Evolutionary conservation across 2,888 invertebrate genomes (phyloP), one percentile per base, ranked within the genome.

Genomic region (Chaetoderma sp.): DNA sequence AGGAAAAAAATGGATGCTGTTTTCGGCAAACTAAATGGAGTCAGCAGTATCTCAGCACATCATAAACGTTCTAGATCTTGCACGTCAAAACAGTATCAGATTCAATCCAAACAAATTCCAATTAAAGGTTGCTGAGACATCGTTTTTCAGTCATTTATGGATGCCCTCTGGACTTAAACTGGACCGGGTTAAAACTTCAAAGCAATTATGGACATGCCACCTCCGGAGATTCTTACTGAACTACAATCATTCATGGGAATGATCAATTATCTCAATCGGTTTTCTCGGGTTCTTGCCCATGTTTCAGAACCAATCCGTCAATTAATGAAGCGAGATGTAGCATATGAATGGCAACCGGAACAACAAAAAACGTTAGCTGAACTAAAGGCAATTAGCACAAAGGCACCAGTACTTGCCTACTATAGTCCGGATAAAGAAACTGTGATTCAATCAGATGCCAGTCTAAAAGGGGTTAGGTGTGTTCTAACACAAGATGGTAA

Each of bases 181-280:
- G 4, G 70, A 72, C 42, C 63, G 65, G n/a, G 28, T 13, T 25
- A 71, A 57, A 32, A 49, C 61, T 8, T 27, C 50, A 33, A 21
- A 16, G 65, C 58, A 28, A 54, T 73, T n/a, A 27, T 25, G 23
- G 30, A 72, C 4, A 45, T 70, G 47, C 33, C 45, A 23, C 23
- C 50, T 5, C 69, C 71, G 8, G 55, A 10, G 25, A 33, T 45
- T 54, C 45, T 36, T 16, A n/a, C 56, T 32, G 64, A 62, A 55
- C 32, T 71, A 32, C 66, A 71, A 58, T n/a, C 39, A 39, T 67
- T 72, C 47, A 55, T 69, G 1, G 70, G 68, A 23, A 55, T 69
- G 39, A 54, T 57, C 6, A 66, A 36, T 23, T 68, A 72, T 30
- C 47, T 65, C 23, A 33, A 57, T 13, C 60, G 58, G 21, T 65